Evolutionary conservation across 1,140 invertebrate species (phyloP), one percentile per base, ranked within the genome.

Genomic region (Pissodes strobi): DNA sequence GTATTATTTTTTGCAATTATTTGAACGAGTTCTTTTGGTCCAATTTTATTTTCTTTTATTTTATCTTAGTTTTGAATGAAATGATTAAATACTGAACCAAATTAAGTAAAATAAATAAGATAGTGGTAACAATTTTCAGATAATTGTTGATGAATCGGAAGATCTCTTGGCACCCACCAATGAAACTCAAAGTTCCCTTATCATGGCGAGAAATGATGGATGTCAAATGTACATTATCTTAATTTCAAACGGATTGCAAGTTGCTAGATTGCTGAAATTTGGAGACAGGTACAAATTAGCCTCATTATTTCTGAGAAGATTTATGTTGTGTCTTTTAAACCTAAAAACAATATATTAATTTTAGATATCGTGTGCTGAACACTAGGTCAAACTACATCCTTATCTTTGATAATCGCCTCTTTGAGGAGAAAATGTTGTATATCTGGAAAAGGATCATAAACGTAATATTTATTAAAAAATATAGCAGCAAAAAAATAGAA

Each of bases 371-470:
- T 13, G 73, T 90, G 0, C 72, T 92, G 6, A 83, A 90, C 68
- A 87, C 88, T 0, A 82, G 84, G 74, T 85, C 85, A 6, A 87
- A 85, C 64, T 92, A 86, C 66, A 77, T 92, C 23, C 74, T 90
- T 22, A 75, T 90, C 0, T 81, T 91, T 64, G 89, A 92, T 72
- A 74, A 80, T 34, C 79, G 87, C 25, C 75, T 93, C 0, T 87
- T 91, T 56, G 75, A 79, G 15, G 78, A 82, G 46, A 81, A 87
- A n/a, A 78, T 88, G 62, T 82, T 86, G 68, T 89, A 90, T 68
- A 69, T 93, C 6, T 92, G 90, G 90, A 90, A 87, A 38, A 82
- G 87, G 65, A 87, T 91, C 18, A 82, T 90, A 1, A 89, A 90
- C 68, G 85, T 89, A 0, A 73, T 92, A n/a, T 92, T 92, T 58